These are phyloP conservation scores for Lucifuga dentata DNA, from an alignment of 2,113 vertebrate genomes.

Conservation along the genomic window DNA sequence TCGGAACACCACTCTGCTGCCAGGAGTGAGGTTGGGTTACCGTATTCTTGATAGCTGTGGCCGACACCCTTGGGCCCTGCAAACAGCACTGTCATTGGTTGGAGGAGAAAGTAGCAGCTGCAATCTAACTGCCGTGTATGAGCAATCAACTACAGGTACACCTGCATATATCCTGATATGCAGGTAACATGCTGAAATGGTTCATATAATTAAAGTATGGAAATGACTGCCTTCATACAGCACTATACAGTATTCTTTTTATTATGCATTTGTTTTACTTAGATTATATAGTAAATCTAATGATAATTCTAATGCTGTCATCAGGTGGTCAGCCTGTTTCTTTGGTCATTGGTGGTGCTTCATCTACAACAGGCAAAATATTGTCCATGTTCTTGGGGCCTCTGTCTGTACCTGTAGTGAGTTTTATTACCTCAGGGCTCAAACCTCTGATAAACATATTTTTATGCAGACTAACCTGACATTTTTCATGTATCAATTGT, in stretches of 20 bases:
- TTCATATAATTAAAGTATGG: not conserved
- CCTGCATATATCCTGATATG: not conserved
- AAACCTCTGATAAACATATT: not conserved
- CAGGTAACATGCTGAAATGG: not conserved
- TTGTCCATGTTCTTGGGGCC: slow-evolving; percentile 69
- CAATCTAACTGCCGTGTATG: not conserved
- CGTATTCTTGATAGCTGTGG: slow-evolving; percentile 73
- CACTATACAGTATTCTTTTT: too few species aligned
- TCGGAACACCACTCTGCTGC: slow-evolving; percentile 67
- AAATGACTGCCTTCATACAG: too few species aligned
- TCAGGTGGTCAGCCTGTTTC: slow-evolving; percentile 48
- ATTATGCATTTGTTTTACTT: too few species aligned
- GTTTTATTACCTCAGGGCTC: slow-evolving; percentile 11
- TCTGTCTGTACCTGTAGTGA: slow-evolving; percentile 76
- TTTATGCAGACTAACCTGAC: too few species aligned
- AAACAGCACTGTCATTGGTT: slow-evolving; percentile 63
- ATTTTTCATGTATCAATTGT: not conserved
- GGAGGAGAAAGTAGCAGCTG: slow-evolving; percentile 64
- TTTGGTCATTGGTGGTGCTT: slow-evolving; percentile 72
- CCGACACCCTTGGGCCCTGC: slow-evolving; percentile 67
- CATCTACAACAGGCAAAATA: slow-evolving; percentile 73
- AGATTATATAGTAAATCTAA: too few species aligned
- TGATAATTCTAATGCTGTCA: not conserved
- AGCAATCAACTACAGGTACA: slow-evolving; percentile 19
- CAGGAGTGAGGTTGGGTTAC: slow-evolving; percentile 76